Base-by-base conservation (phyloP, 2,888 invertebrate species). In the Phyto melanocephala region DNA sequence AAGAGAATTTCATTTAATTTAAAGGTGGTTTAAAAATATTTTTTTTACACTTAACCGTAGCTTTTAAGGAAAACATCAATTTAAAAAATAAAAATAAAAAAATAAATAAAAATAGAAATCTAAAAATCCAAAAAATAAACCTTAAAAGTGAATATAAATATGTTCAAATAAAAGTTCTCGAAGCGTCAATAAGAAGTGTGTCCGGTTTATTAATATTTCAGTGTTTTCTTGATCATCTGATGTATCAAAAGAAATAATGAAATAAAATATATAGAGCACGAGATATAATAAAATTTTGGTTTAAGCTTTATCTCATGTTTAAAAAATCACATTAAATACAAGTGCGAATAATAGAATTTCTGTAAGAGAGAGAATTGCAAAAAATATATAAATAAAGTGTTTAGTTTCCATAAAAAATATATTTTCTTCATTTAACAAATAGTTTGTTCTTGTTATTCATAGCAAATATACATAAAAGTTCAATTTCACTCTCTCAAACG, bases 121-220 rank as follows among this genome's bases (percentile, higher is more conserved):
- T 20, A 35, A 6, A 7, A 15, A 33, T 33, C 33, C 10, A 24
- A 35, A 17, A 20, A 33, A 42, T 40, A 3, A 63, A 70, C 20
- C 24, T 67, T 33, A 17, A 50, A 45, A 77, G 37, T 62, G 50
- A 50, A 60, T 22, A 24, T 20, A 63, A 63, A 35, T 37, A 60
- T 50, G 58, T 28, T 20, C 28, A 52, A 45, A 47, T 2, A 65
- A 54, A 83, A 80, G 75, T 81, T 81, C 83, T 74, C 42, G 67
- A 84, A 84, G 81, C 75, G 83, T 84, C 81, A 83, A 82, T 79
- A 84, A 84, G 83, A 83, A 85, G 81, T 84, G 85, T 85, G 72
- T 81, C 58, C 65, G 71, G 56, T 74, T 60, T 45, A 42, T 24
- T 52, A 62, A n/a, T 42, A 5, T 20, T 68, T 79, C 62, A 65